These are phyloP conservation scores for Limosa lapponica DNA, from an alignment of 2,797 vertebrate genomes.

Conservation along the genomic window DNA sequence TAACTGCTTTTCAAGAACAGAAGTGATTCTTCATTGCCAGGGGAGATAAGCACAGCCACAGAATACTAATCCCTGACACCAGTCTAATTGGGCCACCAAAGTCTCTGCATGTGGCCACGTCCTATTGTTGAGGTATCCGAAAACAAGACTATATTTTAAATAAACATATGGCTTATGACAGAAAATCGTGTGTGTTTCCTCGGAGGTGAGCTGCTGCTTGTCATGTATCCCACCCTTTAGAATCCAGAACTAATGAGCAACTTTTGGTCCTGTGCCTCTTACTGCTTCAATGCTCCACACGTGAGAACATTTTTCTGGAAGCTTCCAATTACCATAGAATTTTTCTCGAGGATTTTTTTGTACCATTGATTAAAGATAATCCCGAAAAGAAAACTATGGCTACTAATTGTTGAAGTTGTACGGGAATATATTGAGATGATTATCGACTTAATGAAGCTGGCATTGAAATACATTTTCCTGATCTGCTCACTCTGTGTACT, in stretches of 20 bases:
- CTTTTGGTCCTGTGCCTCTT: neutral
- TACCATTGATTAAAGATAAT: conserved; percentile 24
- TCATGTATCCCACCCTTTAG: neutral
- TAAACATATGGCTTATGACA: neutral
- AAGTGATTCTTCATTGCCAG: neutral
- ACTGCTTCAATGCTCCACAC: rapidly evolving
- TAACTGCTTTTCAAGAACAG: neutral
- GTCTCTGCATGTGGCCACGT: neutral
- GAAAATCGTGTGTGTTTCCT: neutral
- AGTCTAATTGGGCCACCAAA: neutral
- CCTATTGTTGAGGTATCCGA: neutral
- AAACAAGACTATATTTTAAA: neutral
- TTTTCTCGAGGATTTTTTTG: neutral
- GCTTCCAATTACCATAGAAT: neutral
- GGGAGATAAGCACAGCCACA: neutral
- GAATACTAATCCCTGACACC: neutral
- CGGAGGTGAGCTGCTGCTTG: neutral
- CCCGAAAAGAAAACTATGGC: neutral
- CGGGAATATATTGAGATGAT: conserved; percentile 67
- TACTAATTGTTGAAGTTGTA: conserved; percentile 65
- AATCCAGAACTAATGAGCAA: neutral
- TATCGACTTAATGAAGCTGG: conserved; percentile 67
- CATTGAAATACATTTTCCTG: conserved; percentile 58
- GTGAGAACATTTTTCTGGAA: neutral
- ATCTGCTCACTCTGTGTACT: conserved; percentile 44